These are phyloP conservation scores for Pachyrhynchus sulphureomaculatus DNA, from an alignment of 1,140 invertebrate species.

Conservation along the genomic window DNA sequence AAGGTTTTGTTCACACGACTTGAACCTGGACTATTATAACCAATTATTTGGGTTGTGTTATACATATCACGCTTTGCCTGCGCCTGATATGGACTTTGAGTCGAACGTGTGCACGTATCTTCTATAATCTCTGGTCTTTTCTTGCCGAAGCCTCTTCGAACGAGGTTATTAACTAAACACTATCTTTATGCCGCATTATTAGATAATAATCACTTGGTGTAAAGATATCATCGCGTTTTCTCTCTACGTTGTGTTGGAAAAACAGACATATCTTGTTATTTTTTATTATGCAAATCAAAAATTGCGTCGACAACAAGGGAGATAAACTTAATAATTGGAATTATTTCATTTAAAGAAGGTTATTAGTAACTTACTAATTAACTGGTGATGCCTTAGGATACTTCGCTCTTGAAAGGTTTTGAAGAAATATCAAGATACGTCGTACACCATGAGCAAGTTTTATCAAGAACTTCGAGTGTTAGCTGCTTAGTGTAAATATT, in stretches of 20 bases:
- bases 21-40: constrained; percentile 48
- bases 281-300: too few relatives aligned
- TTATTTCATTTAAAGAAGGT: too few relatives aligned
- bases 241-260: neutral
- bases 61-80: constrained; percentile 42
- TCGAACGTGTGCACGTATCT: constrained; percentile 42
- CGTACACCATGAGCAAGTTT: too few relatives aligned
- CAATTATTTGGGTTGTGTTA: constrained; percentile 50
- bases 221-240: constrained; percentile 12
- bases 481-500: too few relatives aligned
- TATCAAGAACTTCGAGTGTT: too few relatives aligned
- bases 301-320: too few relatives aligned
- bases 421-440: too few relatives aligned
- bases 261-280: neutral
- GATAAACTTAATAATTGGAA: too few relatives aligned
- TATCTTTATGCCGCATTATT: constrained; percentile 35
- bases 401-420: too few relatives aligned
- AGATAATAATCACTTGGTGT: constrained; percentile 26
- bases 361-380: too few relatives aligned
- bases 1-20: constrained; percentile 45
- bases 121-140: constrained; percentile 35
- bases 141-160: constrained; percentile 32
- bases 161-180: constrained; percentile 41
- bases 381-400: too few relatives aligned
- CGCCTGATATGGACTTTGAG: constrained; percentile 37